Base-by-base conservation (phyloP, 2,113 vertebrate genomes). In the Propithecus coquereli region DNA sequence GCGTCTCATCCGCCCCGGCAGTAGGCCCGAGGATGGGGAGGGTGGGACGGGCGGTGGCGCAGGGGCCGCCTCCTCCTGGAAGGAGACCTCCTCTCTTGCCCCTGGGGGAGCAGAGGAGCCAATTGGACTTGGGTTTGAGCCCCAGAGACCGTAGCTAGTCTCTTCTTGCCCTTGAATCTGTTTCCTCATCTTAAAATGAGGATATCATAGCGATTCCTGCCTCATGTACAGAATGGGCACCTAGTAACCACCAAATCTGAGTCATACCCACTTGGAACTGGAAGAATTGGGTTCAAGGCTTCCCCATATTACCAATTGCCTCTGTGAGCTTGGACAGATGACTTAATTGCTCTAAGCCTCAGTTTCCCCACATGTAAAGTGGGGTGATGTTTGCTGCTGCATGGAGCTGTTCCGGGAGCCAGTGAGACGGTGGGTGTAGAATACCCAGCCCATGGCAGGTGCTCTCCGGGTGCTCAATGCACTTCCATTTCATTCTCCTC, bases 31-130 rank as follows among this genome's bases (percentile, higher is more conserved):
- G 30, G 30, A 45, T 1, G 1, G 6, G 22, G 54, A 10, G 50
- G 12, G 25, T 1, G 0, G 1, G 0, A 34, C 14, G 32, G 4
- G 37, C 3, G 40, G 40, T 43, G 40, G 40, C 0, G 17, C 6
- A 3, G 30, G 4, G 22, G 18, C 43, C 3, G 7, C 20, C 45
- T 57, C 2, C 40, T 25, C 32, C 70, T 54, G 47, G 23, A 10
- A 16, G 47, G 47, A 61, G 50, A 40, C 9, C 5, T 77, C 6
- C 25, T 9, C 6, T 13, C 47, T n/a, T 32, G 27, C 17, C 54
- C 54, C 6, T 8, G 18, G 23, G 23, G 81, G 57, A 57, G 10
- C n/a, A 45, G 23, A 92, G 76, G 43, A 71, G 32, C 52, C n/a
- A 66, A 34, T 32, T 0, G 47, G 61, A 61, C 71, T 34, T 65